These are phyloP conservation scores for Drosophila dives DNA, from an alignment of 2,888 invertebrate species.

Conservation along the genomic window DNA sequence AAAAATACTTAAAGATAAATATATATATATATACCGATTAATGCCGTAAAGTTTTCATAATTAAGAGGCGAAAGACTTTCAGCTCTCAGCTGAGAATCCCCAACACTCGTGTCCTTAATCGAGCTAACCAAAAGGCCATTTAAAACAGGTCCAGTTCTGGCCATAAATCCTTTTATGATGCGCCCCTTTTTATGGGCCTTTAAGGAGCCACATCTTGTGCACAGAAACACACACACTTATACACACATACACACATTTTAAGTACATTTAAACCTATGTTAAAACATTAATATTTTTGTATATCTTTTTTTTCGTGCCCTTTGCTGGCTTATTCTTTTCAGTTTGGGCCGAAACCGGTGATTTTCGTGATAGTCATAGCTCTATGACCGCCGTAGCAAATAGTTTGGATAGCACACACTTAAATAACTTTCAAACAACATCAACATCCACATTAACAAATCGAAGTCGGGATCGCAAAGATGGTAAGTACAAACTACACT, in stretches of 20 bases:
- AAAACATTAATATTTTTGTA: slow-evolving; percentile 82
- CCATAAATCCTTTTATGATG: slow-evolving; percentile 84
- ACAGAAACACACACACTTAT: not conserved
- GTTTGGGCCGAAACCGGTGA: slow-evolving; percentile 96
- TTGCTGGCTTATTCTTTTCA: slow-evolving; percentile 86
- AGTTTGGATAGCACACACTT: slow-evolving; percentile 88
- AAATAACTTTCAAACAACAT: slow-evolving; percentile 88
- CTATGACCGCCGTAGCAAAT: slow-evolving; percentile 88
- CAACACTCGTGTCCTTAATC: slow-evolving; percentile 63
- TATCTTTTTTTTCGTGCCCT: slow-evolving; percentile 56
- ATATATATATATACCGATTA: slow-evolving; percentile 2
- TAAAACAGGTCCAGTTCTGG: slow-evolving; percentile 43
- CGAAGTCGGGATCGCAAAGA: slow-evolving; percentile 87
- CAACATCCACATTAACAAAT: slow-evolving; percentile 88
- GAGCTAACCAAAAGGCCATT: slow-evolving; percentile 77
- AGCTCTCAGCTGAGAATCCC: slow-evolving; percentile 22
- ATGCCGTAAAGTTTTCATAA: slow-evolving; percentile 41
- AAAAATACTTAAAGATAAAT: not conserved
- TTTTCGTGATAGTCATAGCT: slow-evolving; percentile 93
- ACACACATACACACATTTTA: slow-evolving; percentile 9
- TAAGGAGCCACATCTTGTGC: slow-evolving; percentile 64
- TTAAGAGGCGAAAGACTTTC: slow-evolving; percentile 51
- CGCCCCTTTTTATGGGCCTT: slow-evolving; percentile 79
- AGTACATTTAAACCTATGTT: slow-evolving; percentile 55
- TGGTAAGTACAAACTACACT: slow-evolving; percentile 85